These are phyloP conservation scores for Harmothoe impar DNA, from an alignment of 2,888 invertebrate genomes.

Conservation along the genomic window DNA sequence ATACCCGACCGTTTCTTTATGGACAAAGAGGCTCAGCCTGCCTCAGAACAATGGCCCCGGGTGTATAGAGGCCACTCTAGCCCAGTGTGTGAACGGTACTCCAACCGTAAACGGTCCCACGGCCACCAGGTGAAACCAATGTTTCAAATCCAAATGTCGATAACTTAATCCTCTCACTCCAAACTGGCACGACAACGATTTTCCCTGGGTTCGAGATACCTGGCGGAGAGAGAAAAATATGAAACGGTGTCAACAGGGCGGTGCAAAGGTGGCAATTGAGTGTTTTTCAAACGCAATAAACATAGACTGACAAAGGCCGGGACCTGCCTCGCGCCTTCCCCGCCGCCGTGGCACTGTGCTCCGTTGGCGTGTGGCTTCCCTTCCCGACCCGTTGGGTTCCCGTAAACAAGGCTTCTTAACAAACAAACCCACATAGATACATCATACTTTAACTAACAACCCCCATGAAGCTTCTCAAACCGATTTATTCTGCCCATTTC, in stretches of 20 bases:
- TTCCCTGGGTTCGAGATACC: not conserved
- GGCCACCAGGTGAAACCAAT: not conserved
- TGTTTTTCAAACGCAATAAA: conserved; percentile 48
- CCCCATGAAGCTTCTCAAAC: not conserved
- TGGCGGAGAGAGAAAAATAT: not conserved
- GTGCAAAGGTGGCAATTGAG: not conserved
- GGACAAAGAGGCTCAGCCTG: conserved; percentile 38
- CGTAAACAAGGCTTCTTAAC: conserved; percentile 22
- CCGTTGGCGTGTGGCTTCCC: conserved; percentile 36
- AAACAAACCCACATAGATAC: not conserved
- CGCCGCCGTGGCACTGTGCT: conserved; percentile 43
- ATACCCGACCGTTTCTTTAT: conserved; percentile 49
- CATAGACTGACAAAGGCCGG: conserved; percentile 39
- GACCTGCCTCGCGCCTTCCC: not conserved
- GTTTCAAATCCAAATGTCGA: conserved; percentile 35
- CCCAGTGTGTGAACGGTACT: not conserved
- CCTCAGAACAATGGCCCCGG: conserved; percentile 48
- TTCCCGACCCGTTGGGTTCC: not conserved
- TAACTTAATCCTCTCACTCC: not conserved
- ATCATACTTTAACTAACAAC: not conserved
- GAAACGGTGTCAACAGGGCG: conserved; percentile 6
- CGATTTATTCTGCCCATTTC: not conserved
- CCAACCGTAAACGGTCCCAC: conserved; percentile 2
- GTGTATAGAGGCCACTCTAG: conserved; percentile 48
- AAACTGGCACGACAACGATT: not conserved